Evolutionary conservation across 37 sponge, comb jelly and placozoan genomes (phyloP), one percentile per base, ranked within the genome.

Genomic region (Halisarca cf. caerulea): DNA sequence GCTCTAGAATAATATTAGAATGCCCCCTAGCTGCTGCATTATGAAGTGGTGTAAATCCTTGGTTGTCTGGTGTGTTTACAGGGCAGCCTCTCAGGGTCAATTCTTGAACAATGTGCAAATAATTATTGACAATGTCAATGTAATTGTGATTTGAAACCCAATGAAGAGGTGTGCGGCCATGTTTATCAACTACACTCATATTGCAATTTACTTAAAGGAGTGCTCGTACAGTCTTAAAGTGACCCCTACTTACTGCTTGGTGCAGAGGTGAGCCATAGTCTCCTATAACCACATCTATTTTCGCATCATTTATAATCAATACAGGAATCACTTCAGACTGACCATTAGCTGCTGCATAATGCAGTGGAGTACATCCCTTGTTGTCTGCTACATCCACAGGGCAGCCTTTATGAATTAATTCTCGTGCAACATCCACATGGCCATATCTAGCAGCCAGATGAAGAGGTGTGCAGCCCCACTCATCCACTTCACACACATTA

Each of bases 1-100:
- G 44, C 24, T 40, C 43, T 40, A 37, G 20, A 23, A 24, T 44
- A 39, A 37, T 44, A 15, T 21, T 25, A 21, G 77, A 41, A 41
- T 25, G 36, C 32, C 77, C 77, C 32, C n/a, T 2, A 18, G 25
- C 42, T 40, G 77, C 42, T 40, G 43, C 77, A 74, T 4, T 23
- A 44, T 74, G 77, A 38, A 74, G 77, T 37, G 77, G 77, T 40
- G 77, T 74, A 28, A 3, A 28, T n/a, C 71, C 71, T 20, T 69
- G 3, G 20, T n/a, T 2, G 20, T 69, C 33, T 28, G 33, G 35
- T 69, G 71, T 36, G 33, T 69, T 69, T 21, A 69, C n/a, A n/a
- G n/a, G n/a, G n/a, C n/a, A n/a, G n/a, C n/a, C n/a, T n/a, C n/a
- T n/a, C n/a, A n/a, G n/a, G n/a, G n/a, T n/a, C n/a, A n/a, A n/a